Conservation (phyloP, 2,113 vertebrate species). For the Lutjanus erythropterus region DNA sequence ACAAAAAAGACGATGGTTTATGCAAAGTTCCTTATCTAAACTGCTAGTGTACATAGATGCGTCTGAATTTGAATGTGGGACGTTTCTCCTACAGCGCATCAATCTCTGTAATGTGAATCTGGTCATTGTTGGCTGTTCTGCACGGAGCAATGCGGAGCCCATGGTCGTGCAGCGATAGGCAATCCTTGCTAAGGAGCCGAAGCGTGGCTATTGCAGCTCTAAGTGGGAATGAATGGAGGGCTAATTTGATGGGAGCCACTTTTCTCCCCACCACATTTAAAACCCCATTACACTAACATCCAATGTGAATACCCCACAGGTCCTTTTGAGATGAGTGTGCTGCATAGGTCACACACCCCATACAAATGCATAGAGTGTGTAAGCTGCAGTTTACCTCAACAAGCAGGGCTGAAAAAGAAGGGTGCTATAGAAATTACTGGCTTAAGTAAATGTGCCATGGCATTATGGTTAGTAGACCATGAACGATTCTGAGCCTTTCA, state of each 20-base stretch:
- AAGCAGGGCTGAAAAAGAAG: slow-evolving; percentile 26
- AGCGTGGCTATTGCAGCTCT: slow-evolving; percentile 71
- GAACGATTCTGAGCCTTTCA: slow-evolving; percentile 53
- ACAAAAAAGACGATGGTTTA: slow-evolving; percentile 8
- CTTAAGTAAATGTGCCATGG: slow-evolving; percentile 64
- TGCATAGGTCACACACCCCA: slow-evolving; percentile 54
- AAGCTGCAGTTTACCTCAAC: slow-evolving; percentile 38
- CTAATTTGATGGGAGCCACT: slow-evolving; percentile 79
- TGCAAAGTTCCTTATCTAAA: slow-evolving; percentile 1
- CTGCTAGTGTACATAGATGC: not conserved
- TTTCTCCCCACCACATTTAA: slow-evolving; percentile 81
- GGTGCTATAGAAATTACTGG: slow-evolving; percentile 52
- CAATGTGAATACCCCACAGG: slow-evolving; percentile 56
- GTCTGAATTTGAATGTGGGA: not conserved
- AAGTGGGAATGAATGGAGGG: slow-evolving; percentile 75
- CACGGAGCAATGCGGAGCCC: slow-evolving; percentile 34
- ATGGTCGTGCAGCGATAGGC: slow-evolving; percentile 60
- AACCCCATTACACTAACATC: slow-evolving; percentile 76
- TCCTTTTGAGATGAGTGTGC: slow-evolving; percentile 50
- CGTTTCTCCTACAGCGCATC: not conserved
- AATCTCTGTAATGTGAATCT: not conserved
- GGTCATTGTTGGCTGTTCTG: slow-evolving; percentile 18
- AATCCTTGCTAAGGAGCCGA: slow-evolving; percentile 70
- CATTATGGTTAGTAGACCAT: slow-evolving; percentile 63
- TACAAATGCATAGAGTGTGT: slow-evolving; percentile 37